These are phyloP conservation scores for Meandrusa payeni DNA, from an alignment of 2,888 invertebrate species.

Conservation along the genomic window DNA sequence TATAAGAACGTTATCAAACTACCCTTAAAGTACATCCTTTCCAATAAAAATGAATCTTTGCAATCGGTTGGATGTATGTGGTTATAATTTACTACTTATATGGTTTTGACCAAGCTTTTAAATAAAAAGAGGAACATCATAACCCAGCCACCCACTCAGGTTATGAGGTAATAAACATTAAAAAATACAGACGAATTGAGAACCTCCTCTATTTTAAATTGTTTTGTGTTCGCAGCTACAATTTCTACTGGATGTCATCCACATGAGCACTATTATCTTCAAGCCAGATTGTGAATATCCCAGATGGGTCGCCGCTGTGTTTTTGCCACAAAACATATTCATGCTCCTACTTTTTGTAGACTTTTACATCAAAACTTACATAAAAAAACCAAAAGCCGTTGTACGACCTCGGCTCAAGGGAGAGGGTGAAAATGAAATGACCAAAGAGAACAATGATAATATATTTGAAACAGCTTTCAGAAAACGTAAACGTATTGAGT, in stretches of 20 bases:
- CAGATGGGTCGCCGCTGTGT: slow-evolving; percentile 71
- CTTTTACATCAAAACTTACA: slow-evolving; percentile 84
- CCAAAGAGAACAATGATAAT: background rate
- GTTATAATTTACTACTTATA: no score
- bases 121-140: no score
- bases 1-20: no score
- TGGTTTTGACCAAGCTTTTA: no score
- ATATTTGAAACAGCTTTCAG: slow-evolving; percentile 3
- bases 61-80: no score
- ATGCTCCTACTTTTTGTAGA: slow-evolving; percentile 84
- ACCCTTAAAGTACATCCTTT: no score
- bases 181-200: no score
- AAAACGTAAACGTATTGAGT: slow-evolving; percentile 1
- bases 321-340: slow-evolving; percentile 83
- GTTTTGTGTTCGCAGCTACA: slow-evolving; percentile 73
- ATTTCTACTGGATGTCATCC: slow-evolving; percentile 81
- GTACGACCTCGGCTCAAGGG: slow-evolving; percentile 1
- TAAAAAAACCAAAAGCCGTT: slow-evolving; percentile 39
- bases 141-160: no score
- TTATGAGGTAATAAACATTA: no score
- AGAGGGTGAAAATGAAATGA: background rate
- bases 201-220: no score
- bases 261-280: slow-evolving; percentile 70
- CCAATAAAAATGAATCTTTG: no score
- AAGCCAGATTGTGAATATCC: slow-evolving; percentile 81